These are phyloP conservation scores for Ctenodactylus gundi DNA, from an alignment of 2,113 vertebrate species.

Conservation along the genomic window DNA sequence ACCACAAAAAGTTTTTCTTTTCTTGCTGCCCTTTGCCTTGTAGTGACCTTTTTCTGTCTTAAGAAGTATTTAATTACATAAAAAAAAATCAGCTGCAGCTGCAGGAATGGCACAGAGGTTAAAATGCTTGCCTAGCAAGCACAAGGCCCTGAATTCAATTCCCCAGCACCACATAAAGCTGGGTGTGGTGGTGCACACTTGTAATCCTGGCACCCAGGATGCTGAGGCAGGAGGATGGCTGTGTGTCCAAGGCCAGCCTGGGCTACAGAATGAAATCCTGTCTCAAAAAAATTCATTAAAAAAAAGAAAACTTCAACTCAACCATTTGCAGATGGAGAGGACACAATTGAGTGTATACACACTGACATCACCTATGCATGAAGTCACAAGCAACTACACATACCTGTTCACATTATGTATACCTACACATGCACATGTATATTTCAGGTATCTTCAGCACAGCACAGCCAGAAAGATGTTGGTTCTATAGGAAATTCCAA, in stretches of 20 bases:
- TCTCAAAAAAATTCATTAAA: no score
- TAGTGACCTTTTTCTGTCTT: background rate
- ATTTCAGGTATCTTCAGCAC: background rate
- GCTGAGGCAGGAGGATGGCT: no score
- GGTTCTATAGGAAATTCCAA: background rate
- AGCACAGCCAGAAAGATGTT: background rate
- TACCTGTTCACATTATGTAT: background rate
- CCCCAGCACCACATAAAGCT: no score
- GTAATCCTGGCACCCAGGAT: no score
- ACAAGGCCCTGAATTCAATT: no score
- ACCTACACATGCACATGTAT: background rate
- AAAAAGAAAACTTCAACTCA: background rate
- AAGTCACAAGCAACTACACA: background rate
- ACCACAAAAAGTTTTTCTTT: background rate
- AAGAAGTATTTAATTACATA: no score
- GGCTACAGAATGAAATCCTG: no score
- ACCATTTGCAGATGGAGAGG: background rate
- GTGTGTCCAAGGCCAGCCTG: no score
- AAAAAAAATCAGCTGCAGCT: no score
- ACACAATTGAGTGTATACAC: background rate
- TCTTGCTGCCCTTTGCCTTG: background rate
- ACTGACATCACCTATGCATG: background rate
- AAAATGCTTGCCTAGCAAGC: no score
- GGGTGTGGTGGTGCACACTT: no score
- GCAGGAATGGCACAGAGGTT: no score